Percentiles rank a stretch among this genome's conserved stretches.
These are phyloP conservation scores for Apostichopus leukothele DNA, from an alignment of 53 echinoderm and acorn worm genomes.

Conservation along the genomic window DNA sequence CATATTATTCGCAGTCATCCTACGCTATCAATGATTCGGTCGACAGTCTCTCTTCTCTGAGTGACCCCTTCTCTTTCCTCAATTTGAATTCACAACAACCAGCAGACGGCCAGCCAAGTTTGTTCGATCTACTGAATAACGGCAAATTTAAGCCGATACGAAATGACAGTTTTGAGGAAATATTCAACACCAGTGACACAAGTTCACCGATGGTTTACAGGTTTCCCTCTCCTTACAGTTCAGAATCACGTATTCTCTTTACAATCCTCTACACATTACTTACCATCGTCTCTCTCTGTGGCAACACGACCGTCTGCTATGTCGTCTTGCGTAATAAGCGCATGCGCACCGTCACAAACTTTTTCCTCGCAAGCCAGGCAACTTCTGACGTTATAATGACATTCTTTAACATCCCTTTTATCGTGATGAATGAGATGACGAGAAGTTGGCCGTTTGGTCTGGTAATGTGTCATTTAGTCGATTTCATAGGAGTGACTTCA, in stretches of 20 bases:
- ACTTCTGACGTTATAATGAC: conserved; percentile 87
- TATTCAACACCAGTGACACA: not conserved
- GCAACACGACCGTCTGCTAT: conserved; percentile 85
- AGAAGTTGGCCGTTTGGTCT: conserved; percentile 78
- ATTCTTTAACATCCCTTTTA: conserved; percentile 83
- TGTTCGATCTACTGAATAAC: not conserved
- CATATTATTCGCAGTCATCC: no score
- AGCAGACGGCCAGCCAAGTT: no score
- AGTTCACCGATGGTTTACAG: not conserved
- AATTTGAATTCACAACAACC: no score
- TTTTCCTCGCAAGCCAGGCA: conserved; percentile 93
- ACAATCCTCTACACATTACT: conserved; percentile 67
- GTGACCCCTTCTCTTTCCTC: no score
- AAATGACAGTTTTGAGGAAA: not conserved
- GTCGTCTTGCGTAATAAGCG: conserved; percentile 78
- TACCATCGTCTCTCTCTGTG: conserved; percentile 72
- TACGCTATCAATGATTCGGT: no score
- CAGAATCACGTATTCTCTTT: conserved; percentile 59
- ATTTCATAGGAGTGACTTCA: conserved; percentile 79
- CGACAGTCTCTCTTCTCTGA: no score
- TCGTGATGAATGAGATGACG: conserved; percentile 66
- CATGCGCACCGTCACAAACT: conserved; percentile 90
- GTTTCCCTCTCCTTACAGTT: conserved; percentile 54
- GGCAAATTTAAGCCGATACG: not conserved
- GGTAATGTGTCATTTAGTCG: conserved; percentile 81